Evolutionary conservation across 2,113 vertebrate species (phyloP), one percentile per base, ranked within the genome.

Genomic region (Monopterus albus): DNA sequence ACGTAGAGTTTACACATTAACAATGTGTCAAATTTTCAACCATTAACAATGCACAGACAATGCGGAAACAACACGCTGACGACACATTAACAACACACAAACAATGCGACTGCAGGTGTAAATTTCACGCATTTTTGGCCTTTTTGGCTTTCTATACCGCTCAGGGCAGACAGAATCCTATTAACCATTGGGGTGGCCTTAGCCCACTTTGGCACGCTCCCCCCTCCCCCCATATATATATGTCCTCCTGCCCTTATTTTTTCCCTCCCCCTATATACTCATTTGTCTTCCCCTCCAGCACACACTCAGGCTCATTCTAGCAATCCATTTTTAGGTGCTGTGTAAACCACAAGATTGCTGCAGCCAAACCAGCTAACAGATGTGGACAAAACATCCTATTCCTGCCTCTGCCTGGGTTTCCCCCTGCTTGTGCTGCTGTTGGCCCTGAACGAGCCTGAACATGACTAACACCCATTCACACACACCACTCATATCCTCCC

Each of bases 341-440:
- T 58, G 72, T 79, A 84, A 87, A 92, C 87, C 83, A 14, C 88
- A 67, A 28, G 68, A 61, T 47, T 46, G 72, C 76, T 40, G 57
- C 72, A 67, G 87, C 89, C 88, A 82, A 91, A 89, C 84, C 82
- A 68, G 76, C 67, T 76, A 86, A 84, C 87, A 92, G 85, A 90
- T 91, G 88, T 89, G 85, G 81, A 86, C 83, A 83, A 74, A 89
- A 88, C 90, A 88, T 87, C 87, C 88, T 83, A 87, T 90, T 91
- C 83, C 87, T 87, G 87, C 83, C 67, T 69, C 57, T 3, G 72
- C 39, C 36, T 79, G 85, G 86, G 85, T 78, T 91, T 89, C 88
- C 90, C 89, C 87, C 70, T 77, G 73, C 81, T 29, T 85, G 75
- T 87, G 83, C 74, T 72, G 64, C 79, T 82, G 72, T 85, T 87